Evolutionary conservation across 2,113 vertebrate species (phyloP).

Genomic region (Nothoprocta perdicaria): DNA sequence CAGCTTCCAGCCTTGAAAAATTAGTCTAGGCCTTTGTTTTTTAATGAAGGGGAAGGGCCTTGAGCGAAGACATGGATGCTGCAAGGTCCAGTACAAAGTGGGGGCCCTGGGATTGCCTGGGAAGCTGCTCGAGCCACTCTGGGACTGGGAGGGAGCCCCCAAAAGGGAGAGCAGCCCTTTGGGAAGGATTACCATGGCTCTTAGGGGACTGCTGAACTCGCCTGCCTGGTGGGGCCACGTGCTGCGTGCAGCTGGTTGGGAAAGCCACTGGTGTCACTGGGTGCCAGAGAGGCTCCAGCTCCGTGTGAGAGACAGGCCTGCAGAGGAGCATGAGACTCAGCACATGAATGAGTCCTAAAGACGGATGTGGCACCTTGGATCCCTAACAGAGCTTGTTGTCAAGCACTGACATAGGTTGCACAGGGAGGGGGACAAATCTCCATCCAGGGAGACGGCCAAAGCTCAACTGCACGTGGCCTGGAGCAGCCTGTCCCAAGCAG

Average conservation of each 20-base stretch:
- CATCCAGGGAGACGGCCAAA: not conserved
- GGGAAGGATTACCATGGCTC: not conserved
- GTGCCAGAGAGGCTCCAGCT: not conserved
- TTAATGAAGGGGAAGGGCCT: not conserved
- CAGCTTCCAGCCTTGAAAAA: not conserved
- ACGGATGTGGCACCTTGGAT: not conserved
- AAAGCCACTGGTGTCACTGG: not conserved
- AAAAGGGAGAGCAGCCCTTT: too few relatives aligned
- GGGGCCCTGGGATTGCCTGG: not conserved
- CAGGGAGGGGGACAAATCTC: not conserved
- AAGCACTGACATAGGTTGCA: not conserved
- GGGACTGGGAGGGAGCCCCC: too few relatives aligned
- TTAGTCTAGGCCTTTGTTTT: not conserved
- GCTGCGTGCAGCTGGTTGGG: not conserved
- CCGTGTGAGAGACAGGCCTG: accelerated
- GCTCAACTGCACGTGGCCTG: not conserved
- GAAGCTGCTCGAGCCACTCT: not conserved
- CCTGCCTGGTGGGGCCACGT: not conserved
- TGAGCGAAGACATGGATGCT: not conserved
- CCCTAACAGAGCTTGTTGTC: not conserved
- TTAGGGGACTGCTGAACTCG: not conserved
- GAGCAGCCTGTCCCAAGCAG: not conserved
- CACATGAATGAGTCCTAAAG: accelerated
- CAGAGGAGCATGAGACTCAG: not conserved
- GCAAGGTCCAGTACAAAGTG: not conserved